These are phyloP conservation scores for Lepidochrysops patricia DNA, from an alignment of 2,888 invertebrate genomes.

Conservation along the genomic window DNA sequence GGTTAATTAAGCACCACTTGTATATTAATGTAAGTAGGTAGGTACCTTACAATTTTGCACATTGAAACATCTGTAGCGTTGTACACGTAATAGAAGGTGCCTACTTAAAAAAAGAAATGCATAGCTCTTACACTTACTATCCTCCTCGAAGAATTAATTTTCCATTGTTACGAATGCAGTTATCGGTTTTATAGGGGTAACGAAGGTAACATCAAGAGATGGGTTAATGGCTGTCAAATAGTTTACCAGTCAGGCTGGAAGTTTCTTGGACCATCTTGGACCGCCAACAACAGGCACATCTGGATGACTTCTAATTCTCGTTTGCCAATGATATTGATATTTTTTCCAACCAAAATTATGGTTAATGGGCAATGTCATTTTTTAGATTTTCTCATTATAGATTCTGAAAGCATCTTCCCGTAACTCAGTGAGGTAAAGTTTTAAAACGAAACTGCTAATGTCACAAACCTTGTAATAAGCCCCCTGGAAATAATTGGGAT, in stretches of 20 bases:
- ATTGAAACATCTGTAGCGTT: too few species aligned
- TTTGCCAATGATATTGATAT: background rate
- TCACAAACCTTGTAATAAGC: background rate
- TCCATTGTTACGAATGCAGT: background rate
- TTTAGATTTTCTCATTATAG: too few species aligned
- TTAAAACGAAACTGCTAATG: background rate
- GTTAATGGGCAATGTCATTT: too few species aligned
- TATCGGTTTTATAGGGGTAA: background rate
- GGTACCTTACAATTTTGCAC: too few species aligned
- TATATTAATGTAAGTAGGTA: too few species aligned
- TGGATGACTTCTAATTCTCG: background rate
- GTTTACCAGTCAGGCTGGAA: slow-evolving; percentile 12
- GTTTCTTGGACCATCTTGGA: slow-evolving; percentile 13
- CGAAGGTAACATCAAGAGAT: background rate
- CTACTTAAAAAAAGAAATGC: background rate
- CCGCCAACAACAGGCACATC: slow-evolving; percentile 13
- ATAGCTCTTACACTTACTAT: background rate
- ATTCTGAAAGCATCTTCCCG: too few species aligned
- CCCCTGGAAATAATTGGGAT: slow-evolving; percentile 7
- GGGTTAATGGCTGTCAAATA: slow-evolving; percentile 1
- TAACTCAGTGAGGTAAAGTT: too few species aligned
- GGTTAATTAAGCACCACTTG: too few species aligned
- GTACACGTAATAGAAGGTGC: too few species aligned
- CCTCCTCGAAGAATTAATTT: background rate
- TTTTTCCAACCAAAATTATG: too few species aligned